Percentiles rank a stretch among this genome's conserved stretches.
phyloP scores from a whole-genome alignment of 2,113 vertebrate species.

The Aegithalos caudatus region DNA sequence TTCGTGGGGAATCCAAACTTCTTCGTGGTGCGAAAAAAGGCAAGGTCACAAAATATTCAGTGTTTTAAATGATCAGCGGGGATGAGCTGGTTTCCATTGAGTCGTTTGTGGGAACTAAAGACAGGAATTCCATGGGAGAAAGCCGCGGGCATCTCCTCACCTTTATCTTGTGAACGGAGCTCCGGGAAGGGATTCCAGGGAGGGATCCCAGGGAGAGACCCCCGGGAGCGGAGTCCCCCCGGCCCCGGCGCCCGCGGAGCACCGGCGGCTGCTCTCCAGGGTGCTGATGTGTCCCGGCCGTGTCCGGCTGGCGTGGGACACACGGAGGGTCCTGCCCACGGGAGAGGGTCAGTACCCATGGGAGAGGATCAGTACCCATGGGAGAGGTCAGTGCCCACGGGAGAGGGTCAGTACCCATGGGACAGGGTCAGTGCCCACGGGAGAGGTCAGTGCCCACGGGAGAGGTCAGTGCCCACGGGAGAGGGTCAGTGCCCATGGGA shows the following conservation, averaged over 20 bases:
- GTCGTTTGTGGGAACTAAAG: not conserved
- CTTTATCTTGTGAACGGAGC: fast-evolving
- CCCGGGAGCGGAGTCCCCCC: not conserved
- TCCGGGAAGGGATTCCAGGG: not conserved
- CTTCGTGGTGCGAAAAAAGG: fast-evolving
- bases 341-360: no score
- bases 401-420: fast-evolving
- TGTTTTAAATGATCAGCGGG: fast-evolving
- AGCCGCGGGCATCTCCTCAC: not conserved
- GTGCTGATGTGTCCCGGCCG: not conserved
- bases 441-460: fast-evolving
- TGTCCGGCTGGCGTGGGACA: fast-evolving
- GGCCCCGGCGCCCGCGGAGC: fast-evolving
- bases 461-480: not conserved
- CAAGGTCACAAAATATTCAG: not conserved
- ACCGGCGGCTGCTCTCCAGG: not conserved
- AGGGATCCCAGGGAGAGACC: not conserved
- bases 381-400: no score
- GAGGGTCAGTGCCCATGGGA: fast-evolving
- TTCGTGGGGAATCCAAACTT: not conserved
- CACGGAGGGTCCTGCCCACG: not conserved
- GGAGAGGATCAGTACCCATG: fast-evolving
- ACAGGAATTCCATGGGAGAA: not conserved
- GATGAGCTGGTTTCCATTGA: not conserved
- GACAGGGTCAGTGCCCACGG: no score